These are phyloP conservation scores for Tetragonula carbonaria DNA, from an alignment of 2,888 invertebrate genomes.

Conservation along the genomic window DNA sequence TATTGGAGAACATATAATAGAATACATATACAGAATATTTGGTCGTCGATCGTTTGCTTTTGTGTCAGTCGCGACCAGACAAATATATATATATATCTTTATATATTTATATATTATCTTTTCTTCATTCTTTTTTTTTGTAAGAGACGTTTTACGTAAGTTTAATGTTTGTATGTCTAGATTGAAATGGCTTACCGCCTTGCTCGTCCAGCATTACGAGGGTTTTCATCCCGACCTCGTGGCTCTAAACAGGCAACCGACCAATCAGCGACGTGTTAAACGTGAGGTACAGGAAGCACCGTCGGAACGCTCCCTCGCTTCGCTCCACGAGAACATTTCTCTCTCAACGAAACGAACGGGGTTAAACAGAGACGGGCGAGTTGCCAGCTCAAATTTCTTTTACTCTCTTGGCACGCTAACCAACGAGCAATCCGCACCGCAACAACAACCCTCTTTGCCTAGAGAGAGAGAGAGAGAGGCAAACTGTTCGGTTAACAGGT, in stretches of 20 bases:
- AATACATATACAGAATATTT: conserved; percentile 15
- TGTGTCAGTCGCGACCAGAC: conserved; percentile 37
- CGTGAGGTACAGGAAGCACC: conserved; percentile 67
- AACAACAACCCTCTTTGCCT: not conserved
- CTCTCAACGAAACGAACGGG: not conserved
- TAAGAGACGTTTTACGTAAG: conserved; percentile 39
- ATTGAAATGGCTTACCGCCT: conserved; percentile 95
- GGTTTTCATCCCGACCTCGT: conserved; percentile 99
- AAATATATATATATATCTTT: conserved; percentile 5
- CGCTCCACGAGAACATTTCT: conserved; percentile 46
- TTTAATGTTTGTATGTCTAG: conserved; percentile 76
- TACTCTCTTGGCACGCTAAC: not conserved
- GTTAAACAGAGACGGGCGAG: not conserved
- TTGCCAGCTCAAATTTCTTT: not conserved
- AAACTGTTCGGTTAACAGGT: not conserved
- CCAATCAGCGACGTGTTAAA: conserved; percentile 81
- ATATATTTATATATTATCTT: not conserved
- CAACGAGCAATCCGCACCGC: conserved; percentile 1
- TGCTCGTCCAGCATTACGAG: conserved; percentile 99
- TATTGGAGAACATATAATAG: conserved; percentile 21
- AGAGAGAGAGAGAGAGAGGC: not conserved
- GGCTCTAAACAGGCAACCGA: conserved; percentile 94
- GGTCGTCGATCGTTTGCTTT: conserved; percentile 43
- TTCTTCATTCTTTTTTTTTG: not conserved
- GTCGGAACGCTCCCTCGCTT: conserved; percentile 71